Evolutionary conservation across 1,140 invertebrate species (phyloP).

Genomic region (Centruroides sculpturatus): DNA sequence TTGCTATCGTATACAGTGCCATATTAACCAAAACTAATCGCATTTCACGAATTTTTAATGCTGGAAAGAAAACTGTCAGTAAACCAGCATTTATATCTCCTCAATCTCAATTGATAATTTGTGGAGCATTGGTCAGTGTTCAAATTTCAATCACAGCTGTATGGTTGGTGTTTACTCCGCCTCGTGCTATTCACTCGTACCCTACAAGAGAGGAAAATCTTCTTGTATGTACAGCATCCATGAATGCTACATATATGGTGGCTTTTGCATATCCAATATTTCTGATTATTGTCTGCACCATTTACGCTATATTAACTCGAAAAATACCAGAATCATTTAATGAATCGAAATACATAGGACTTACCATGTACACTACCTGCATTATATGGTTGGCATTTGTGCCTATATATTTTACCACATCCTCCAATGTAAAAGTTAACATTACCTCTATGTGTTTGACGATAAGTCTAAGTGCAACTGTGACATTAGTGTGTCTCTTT

Average conservation of each 20-base stretch:
- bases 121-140: conserved; percentile 55
- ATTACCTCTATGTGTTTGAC: conserved; percentile 84
- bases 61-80: conserved; percentile 71
- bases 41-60: conserved; percentile 78
- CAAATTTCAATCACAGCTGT: conserved; percentile 71
- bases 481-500: conserved; percentile 77
- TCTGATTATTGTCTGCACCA: conserved; percentile 68
- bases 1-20: conserved; percentile 64
- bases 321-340: conserved; percentile 92
- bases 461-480: conserved; percentile 75
- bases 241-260: conserved; percentile 71
- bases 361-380: too few relatives aligned
- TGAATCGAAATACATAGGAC: conserved; percentile 76
- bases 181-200: conserved; percentile 68
- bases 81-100: conserved; percentile 84
- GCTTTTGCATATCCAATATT: conserved; percentile 78
- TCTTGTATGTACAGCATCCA: conserved; percentile 71
- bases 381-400: too few relatives aligned
- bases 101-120: conserved; percentile 80
- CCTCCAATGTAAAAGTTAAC: conserved; percentile 33
- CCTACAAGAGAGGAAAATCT: conserved; percentile 75
- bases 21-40: conserved; percentile 81
- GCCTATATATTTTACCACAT: too few relatives aligned
- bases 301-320: conserved; percentile 74
- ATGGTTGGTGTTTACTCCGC: conserved; percentile 73